These are phyloP conservation scores for Porites australiensis DNA, from an alignment of 64 coral and sea anemone species.

Conservation along the genomic window DNA sequence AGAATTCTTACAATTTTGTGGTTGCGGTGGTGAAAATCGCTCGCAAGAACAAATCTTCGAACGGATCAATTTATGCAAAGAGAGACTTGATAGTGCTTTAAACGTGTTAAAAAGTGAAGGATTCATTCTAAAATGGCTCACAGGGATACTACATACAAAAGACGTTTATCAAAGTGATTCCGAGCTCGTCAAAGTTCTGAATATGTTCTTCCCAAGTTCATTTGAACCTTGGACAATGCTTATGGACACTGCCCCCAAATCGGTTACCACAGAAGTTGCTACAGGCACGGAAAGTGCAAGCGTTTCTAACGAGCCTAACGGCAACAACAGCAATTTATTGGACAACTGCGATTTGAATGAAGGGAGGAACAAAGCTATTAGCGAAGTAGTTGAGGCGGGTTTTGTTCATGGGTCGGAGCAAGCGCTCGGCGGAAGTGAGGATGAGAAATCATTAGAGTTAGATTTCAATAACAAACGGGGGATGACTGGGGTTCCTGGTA, in stretches of 20 bases:
- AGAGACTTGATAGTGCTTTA: constrained; percentile 53
- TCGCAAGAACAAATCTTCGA: constrained; percentile 45
- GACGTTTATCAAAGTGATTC: constrained; percentile 22
- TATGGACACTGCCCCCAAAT: neutral
- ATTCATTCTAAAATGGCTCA: constrained; percentile 66
- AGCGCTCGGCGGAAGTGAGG: constrained; percentile 55
- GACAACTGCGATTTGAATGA: constrained; percentile 15
- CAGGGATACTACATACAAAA: constrained; percentile 35
- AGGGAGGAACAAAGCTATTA: neutral
- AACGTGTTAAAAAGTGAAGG: constrained; percentile 56
- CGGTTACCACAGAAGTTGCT: neutral
- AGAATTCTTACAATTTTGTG: constrained; percentile 56
- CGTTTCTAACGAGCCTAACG: neutral
- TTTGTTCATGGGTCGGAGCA: constrained; percentile 1
- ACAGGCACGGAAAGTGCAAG: neutral
- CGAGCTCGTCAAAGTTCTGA: constrained; percentile 28
- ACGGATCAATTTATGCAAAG: constrained; percentile 31
- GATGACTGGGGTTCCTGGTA: constrained; percentile 43
- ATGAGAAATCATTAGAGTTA: neutral
- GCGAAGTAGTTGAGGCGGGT: neutral
- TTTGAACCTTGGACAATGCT: neutral
- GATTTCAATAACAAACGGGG: constrained; percentile 34
- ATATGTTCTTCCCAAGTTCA: constrained; percentile 30
- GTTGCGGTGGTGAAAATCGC: neutral
- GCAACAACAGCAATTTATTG: neutral